These are phyloP conservation scores for Coptodon bakossiorum DNA, from an alignment of 2,113 vertebrate species.

Conservation along the genomic window DNA sequence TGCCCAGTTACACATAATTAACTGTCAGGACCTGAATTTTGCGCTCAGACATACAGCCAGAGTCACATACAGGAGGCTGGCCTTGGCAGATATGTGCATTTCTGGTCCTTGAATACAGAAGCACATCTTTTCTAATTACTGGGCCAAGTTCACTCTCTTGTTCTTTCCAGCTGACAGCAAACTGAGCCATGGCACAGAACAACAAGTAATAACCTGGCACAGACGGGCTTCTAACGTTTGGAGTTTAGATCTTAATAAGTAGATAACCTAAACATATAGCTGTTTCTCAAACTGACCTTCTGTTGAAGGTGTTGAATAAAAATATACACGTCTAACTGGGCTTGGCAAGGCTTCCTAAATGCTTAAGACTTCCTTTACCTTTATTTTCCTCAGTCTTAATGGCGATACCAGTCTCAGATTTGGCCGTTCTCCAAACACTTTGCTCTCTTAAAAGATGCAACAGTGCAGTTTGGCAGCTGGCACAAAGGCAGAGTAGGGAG, in stretches of 20 bases:
- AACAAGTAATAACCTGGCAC: rapidly evolving
- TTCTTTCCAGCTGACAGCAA: background rate
- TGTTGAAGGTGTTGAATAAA: background rate
- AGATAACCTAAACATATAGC: background rate
- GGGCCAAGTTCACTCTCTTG: background rate
- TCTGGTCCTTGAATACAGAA: background rate
- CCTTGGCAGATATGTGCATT: background rate
- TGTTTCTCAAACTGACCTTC: too few species aligned
- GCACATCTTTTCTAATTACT: background rate
- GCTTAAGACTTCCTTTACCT: background rate
- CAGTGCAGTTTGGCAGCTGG: constrained; percentile 27
- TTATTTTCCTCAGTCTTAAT: background rate
- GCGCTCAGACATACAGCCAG: rapidly evolving
- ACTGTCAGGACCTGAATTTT: background rate
- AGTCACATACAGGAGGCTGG: background rate
- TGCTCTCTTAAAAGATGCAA: constrained; percentile 39
- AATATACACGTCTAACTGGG: background rate
- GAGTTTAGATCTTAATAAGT: background rate
- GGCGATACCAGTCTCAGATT: background rate
- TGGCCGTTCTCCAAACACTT: constrained; percentile 27
- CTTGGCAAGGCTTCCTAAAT: background rate
- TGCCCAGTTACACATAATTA: background rate
- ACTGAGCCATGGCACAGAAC: background rate
- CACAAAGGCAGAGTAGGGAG: constrained; percentile 1
- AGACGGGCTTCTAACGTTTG: background rate